Base-by-base conservation (phyloP, 2,888 invertebrate species). In the Nomada ruficornis region DNA sequence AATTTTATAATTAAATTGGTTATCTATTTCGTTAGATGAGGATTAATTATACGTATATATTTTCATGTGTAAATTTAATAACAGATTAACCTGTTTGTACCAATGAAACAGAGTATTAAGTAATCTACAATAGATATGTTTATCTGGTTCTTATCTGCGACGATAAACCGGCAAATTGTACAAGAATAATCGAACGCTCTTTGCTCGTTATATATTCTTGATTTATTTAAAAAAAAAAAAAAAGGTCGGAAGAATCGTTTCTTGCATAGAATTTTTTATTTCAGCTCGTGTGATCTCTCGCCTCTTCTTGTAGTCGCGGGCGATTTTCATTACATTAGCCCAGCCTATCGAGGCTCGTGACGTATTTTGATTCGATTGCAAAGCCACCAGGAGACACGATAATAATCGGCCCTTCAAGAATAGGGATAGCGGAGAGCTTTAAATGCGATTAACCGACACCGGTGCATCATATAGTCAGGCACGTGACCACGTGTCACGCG, bases 401-500 rank as follows among this genome's bases (percentile, higher is more conserved):
- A 85, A 85, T 89, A 88, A 90, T 89, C 88, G 89, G 81, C 80
- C 84, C 86, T 82, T 59, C 68, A 65, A 55, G 73, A 71, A 62
- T 68, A 76, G 84, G 80, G 82, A 77, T 71, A 67, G 85, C 60
- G 74, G 82, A 78, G 89, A 80, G 90, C 89, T 92, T 92, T 90
- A 92, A 92, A 92, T 89, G 87, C 90, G 92, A 93, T 93, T 92
- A 93, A 88, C 84, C 80, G 77, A 71, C 84, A 77, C 77, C 86
- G 83, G 77, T 86, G 87, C 80, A 87, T 84, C 70, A 82, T 86
- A 82, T 36, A 78, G 29, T 70, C 72, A 74, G 91, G 90, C 94
- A 94, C 94, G 93, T 94, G 94, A 90, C 91, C 85, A 85, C 85
- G 90, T 91, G 91, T 92, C 91, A 90, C 90, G 90, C 91, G 89